phyloP scores from a whole-genome alignment of 2,113 vertebrate species.

The Xyliphius kryptos region DNA sequence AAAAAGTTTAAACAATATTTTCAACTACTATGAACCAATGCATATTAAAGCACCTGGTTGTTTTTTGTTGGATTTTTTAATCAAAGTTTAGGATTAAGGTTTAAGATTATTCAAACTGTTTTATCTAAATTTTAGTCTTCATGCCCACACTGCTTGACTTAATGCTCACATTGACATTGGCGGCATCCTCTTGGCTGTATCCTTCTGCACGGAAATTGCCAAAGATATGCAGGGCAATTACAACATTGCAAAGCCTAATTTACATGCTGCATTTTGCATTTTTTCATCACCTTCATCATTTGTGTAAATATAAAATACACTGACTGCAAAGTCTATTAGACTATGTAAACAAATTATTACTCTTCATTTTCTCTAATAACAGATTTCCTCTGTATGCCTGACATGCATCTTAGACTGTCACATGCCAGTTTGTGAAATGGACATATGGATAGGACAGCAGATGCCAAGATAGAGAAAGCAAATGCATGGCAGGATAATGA shows the following conservation, averaged over 20 bases:
- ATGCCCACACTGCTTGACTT: too few species aligned
- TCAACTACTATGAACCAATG: too few species aligned
- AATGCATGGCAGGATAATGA: constrained; percentile 8
- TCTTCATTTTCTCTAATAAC: constrained; percentile 6
- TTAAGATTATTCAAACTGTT: too few species aligned
- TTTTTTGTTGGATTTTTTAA: too few species aligned
- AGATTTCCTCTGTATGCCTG: constrained; percentile 23
- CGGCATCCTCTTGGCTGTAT: too few species aligned
- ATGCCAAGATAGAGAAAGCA: constrained; percentile 34
- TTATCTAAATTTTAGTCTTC: too few species aligned
- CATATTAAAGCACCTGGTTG: too few species aligned
- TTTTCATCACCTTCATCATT: background rate
- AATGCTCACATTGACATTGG: too few species aligned
- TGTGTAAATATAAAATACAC: background rate
- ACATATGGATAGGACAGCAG: constrained; percentile 33
- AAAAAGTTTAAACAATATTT: too few species aligned
- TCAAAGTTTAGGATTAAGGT: too few species aligned
- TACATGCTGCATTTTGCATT: too few species aligned
- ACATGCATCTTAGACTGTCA: constrained; percentile 22
- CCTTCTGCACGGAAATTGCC: background rate
- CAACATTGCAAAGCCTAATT: background rate
- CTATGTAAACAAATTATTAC: background rate
- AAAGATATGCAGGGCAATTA: constrained; percentile 3
- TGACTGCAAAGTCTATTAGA: background rate
- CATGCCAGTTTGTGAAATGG: constrained; percentile 20